Evolutionary conservation across 2,113 vertebrate species (phyloP), one percentile per base, ranked within the genome.

Genomic region (Python bivittatus): DNA sequence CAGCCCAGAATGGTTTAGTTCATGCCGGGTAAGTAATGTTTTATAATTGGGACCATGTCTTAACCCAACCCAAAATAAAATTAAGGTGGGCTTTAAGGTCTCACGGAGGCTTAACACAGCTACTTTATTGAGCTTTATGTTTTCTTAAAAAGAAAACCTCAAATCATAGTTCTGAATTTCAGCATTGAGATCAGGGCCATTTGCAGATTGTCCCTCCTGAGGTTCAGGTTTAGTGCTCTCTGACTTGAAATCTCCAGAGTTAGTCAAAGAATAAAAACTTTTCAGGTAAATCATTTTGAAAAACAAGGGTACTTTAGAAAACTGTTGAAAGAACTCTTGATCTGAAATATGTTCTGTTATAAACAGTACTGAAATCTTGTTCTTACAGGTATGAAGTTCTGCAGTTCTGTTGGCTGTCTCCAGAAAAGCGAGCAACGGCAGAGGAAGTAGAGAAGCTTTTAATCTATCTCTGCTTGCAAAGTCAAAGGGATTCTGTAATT

Each of bases 391-490:
- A 98, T 84, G 99, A 99, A 97, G 98, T 99, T 57, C 94, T 99
- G 84, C 99, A 99, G 97, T 99, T 99, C 96, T 99, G 99, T 61
- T 99, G 99, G 99, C 96, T 99, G 60, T 97, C 98, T 27, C 97
- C 98, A 85, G 99, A 99, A 92, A 98, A 98, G 96, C 98, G 99
- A 64, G 98, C 99, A 0, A 99, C 98, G 0, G 99, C 99, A 0
- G 99, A 99, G 88, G 99, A 99, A 84, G 98, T 99, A 29, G 99
- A 99, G 72, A 98, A 99, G 42, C 97, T 99, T 92, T 95, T 99
- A 20, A 99, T 98, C 48, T 99, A 99, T 93, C 98, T 99, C 87
- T 98, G 98, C 87, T 98, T 99, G 99, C 99, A 99, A 92, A 99
- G 99, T 95, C 99, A 99, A 91, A 98, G 98, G 96, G 99, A 99